Percentiles rank a stretch among this genome's conserved stretches.
Conservation (phyloP, 2,113 vertebrate genomes). For the Parotia lawesii region DNA sequence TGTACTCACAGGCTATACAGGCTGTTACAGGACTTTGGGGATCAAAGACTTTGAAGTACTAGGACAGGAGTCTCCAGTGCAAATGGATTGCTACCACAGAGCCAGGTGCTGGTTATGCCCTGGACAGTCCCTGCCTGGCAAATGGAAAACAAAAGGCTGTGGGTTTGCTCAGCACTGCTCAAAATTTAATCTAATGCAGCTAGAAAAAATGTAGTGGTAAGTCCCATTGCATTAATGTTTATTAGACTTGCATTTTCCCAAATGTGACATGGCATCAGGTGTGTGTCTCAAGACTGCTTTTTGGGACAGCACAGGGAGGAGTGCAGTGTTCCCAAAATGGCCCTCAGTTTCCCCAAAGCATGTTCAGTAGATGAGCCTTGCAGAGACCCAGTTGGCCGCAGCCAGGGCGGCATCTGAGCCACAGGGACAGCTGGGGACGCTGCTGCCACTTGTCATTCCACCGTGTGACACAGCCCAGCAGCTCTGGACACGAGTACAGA, state of each 20-base stretch:
- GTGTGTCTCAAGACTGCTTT: not conserved
- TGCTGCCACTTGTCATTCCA: not conserved
- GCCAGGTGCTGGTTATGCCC: not conserved
- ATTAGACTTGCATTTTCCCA: not conserved
- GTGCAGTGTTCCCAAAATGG: not conserved
- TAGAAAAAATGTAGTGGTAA: not conserved
- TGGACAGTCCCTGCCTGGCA: not conserved
- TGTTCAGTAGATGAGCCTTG: not conserved
- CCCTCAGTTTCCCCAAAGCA: not conserved
- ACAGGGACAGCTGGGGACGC: not conserved
- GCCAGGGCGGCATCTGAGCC: not conserved
- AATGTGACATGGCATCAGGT: not conserved
- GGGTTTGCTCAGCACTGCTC: not conserved
- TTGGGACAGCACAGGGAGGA: not conserved
- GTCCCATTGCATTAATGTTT: not conserved
- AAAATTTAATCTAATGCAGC: not conserved
- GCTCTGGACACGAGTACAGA: rapidly evolving
- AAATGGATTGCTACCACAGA: not conserved
- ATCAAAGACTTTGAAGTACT: not conserved
- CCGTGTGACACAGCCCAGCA: rapidly evolving
- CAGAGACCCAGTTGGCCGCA: not conserved
- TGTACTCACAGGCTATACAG: not conserved
- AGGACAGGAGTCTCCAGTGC: not conserved
- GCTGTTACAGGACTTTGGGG: not conserved
- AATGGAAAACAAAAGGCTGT: not conserved